phyloP scores from a whole-genome alignment of 2,888 invertebrate genomes.

The Eristalinus sepulchralis region DNA sequence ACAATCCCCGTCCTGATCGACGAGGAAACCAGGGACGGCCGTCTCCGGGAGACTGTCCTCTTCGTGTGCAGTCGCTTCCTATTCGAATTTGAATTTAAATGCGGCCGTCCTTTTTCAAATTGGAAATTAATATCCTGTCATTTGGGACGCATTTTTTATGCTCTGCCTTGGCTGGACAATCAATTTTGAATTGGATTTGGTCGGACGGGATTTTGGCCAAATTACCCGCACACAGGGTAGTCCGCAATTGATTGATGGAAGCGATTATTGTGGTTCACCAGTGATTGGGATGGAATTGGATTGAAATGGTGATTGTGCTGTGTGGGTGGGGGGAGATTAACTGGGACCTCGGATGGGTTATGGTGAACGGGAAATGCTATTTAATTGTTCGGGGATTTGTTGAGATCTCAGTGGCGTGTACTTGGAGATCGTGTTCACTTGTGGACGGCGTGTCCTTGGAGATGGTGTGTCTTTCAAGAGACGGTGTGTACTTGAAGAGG shows the following conservation, averaged over 20 bases:
- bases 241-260: constrained; percentile 43
- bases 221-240: constrained; percentile 18
- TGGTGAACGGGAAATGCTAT: not conserved
- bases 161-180: constrained; percentile 18
- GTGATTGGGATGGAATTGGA: constrained; percentile 18
- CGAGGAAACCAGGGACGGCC: no score
- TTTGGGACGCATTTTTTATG: constrained; percentile 11
- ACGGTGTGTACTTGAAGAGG: no score
- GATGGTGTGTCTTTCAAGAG: no score
- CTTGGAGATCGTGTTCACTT: no score
- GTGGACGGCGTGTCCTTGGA: no score
- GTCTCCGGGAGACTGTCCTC: not conserved
- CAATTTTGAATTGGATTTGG: constrained; percentile 32
- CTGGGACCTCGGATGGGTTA: not conserved
- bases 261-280: constrained; percentile 30
- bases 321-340: not conserved
- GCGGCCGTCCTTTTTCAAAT: constrained; percentile 37
- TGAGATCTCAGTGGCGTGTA: no score
- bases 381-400: no score
- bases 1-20: not conserved
- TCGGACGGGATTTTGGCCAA: constrained; percentile 17
- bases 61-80: constrained; percentile 10
- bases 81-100: constrained; percentile 35
- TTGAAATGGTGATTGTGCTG: not conserved
- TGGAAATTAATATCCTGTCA: constrained; percentile 38